Evolutionary conservation across 2,113 vertebrate genomes (phyloP).

Genomic region (Butorides virescens): DNA sequence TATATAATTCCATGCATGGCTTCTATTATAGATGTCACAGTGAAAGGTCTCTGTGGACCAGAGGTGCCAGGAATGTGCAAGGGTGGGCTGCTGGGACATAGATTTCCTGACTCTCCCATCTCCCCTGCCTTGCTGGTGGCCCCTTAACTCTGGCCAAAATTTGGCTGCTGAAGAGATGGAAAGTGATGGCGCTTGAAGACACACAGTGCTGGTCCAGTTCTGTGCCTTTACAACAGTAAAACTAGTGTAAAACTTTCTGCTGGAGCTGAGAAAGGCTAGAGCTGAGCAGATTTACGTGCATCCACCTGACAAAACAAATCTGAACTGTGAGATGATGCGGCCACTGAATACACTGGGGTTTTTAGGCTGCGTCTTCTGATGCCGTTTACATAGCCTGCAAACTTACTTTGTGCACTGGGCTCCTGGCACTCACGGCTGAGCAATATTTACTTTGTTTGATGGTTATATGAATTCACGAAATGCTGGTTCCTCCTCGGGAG

Average conservation of each 20-base stretch:
- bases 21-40: neutral
- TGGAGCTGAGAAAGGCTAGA: neutral
- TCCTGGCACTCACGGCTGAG: neutral
- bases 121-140: neutral
- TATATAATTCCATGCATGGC: neutral
- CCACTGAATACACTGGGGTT: rapidly evolving
- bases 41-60: neutral
- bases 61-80: neutral
- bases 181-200: neutral
- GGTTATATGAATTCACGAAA: neutral
- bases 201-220: neutral
- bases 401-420: neutral
- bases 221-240: neutral
- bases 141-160: neutral
- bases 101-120: neutral
- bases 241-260: neutral
- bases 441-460: neutral
- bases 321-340: neutral
- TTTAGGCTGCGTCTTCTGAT: neutral
- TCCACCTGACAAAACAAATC: neutral
- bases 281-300: neutral
- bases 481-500: neutral
- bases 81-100: neutral
- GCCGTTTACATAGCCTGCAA: neutral
- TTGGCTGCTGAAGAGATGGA: neutral